A percentile compares a stretch with the other conserved stretches of the same genome.
Conservation (phyloP, 1,140 invertebrate species). For the Temnothorax curvispinosus region DNA sequence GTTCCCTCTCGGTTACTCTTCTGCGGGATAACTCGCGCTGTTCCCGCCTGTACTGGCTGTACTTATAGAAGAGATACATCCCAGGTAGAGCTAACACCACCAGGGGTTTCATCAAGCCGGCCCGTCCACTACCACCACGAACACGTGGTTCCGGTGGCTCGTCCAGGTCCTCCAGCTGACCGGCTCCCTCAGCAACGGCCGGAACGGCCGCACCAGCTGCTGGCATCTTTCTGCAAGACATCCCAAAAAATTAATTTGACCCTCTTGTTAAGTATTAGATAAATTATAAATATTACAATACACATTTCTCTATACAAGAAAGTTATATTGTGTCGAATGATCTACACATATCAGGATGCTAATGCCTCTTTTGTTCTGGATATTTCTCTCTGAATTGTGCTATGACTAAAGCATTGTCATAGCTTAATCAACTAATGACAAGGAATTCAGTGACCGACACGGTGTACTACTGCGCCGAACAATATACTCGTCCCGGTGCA, state of each 20-base stretch:
- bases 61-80: constrained; percentile 96
- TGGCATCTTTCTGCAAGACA: constrained; percentile 76
- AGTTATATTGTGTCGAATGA: neutral
- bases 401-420: neutral
- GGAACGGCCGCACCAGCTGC: constrained; percentile 77
- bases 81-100: constrained; percentile 93
- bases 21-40: constrained; percentile 92
- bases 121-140: constrained; percentile 84
- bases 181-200: constrained; percentile 78
- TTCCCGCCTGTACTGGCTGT: constrained; percentile 94
- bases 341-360: neutral
- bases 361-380: neutral
- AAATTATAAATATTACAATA: neutral
- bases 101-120: constrained; percentile 91
- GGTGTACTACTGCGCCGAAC: constrained; percentile 23
- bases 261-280: neutral
- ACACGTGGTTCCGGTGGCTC: constrained; percentile 81
- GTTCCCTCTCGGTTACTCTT: constrained; percentile 93
- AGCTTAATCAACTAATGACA: constrained; percentile 22
- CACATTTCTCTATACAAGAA: neutral
- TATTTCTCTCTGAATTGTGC: neutral
- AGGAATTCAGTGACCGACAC: constrained; percentile 22
- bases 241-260: neutral
- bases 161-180: constrained; percentile 80
- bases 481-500: constrained; percentile 61